A percentile compares a stretch with the other conserved stretches of the same genome.
phyloP scores from a whole-genome alignment of 2,888 invertebrate genomes.

The Drosophila affinis region DNA sequence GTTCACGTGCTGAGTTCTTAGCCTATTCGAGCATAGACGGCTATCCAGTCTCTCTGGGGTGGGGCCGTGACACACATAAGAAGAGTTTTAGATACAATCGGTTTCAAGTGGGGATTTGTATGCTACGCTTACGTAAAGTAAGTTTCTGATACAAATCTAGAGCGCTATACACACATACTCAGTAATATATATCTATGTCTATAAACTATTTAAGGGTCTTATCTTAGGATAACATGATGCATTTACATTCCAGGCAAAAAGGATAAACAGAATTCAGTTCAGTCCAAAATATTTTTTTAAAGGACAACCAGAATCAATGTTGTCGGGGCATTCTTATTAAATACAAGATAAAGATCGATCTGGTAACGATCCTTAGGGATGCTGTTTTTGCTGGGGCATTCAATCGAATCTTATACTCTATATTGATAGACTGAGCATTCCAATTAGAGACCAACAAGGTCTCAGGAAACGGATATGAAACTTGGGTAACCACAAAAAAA shows the following conservation, averaged over 20 bases:
- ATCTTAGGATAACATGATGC: slow-evolving; percentile 52
- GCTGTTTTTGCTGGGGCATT: slow-evolving; percentile 51
- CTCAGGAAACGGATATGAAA: slow-evolving; percentile 57
- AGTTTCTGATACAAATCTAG: slow-evolving; percentile 35
- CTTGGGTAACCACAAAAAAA: slow-evolving; percentile 62
- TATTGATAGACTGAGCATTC: slow-evolving; percentile 48
- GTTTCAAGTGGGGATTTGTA: slow-evolving; percentile 28
- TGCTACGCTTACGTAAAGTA: slow-evolving; percentile 15
- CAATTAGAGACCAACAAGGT: slow-evolving; percentile 27
- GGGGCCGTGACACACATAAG: slow-evolving; percentile 52
- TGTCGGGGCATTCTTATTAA: slow-evolving; percentile 57
- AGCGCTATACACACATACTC: slow-evolving; percentile 27
- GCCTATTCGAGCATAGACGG: slow-evolving; percentile 46
- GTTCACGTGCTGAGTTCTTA: slow-evolving; percentile 33
- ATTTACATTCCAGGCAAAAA: slow-evolving; percentile 68
- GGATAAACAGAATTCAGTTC: not conserved
- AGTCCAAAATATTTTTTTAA: slow-evolving; percentile 9
- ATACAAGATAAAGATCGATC: slow-evolving; percentile 51
- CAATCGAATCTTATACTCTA: slow-evolving; percentile 61
- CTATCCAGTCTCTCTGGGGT: slow-evolving; percentile 59
- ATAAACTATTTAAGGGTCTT: slow-evolving; percentile 7
- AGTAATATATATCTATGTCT: slow-evolving; percentile 12
- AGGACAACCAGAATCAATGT: slow-evolving; percentile 20
- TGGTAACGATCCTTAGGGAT: slow-evolving; percentile 40
- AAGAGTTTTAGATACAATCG: slow-evolving; percentile 30